Base-by-base conservation (phyloP, 1,140 invertebrate genomes). In the Lepeophtheirus salmonis region DNA sequence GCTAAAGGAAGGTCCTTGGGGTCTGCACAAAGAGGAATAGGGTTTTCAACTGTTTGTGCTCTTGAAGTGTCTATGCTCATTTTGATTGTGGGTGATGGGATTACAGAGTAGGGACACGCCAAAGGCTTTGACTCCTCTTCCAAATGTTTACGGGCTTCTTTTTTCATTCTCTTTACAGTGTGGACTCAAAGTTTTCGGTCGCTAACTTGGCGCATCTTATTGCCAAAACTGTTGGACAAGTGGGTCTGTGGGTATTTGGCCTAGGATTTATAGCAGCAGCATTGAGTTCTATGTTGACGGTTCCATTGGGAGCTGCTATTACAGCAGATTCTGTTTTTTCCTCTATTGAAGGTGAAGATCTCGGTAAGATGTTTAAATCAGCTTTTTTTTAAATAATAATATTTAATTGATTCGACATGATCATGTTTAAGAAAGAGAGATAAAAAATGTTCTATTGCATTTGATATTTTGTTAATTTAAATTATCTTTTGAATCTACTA, bases 201-300 rank as follows among this genome's bases (percentile, higher is more conserved):
- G 16, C 14, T 20, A 60, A 18, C 49, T 30, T 60, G 41, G 26
- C 57, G 1, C n/a, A 23, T 18, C 23, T 60, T 6, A 60, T 60
- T 26, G 14, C n/a, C 17, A n/a, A 60, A 2, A 41, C 18, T 13
- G 30, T 60, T 2, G 57, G 57, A 16, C 41, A 50, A 12, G 30
- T 60, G 3, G 57, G 57, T 1, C 23, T 60, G 17, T 60, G 23
- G 16, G 49, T 60, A 14, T 60, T 60, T 21, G 16, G 21, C 12
- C 16, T 60, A 16, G 57, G 57, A 21, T 60, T 60, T 25, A 50
- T 60, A 6, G 57, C 57, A n/a, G 57, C 57, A 41, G 57, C 57
- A 1, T 16, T 60, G 18, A 60, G 57, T 26, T 60, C 57, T 30
- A 60, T 60, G 57, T 41, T 60, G 49, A 41, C 57, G 17, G 57